These are phyloP conservation scores for Rhinopomastus cyanomelas DNA, from an alignment of 2,113 vertebrate species.

Conservation along the genomic window DNA sequence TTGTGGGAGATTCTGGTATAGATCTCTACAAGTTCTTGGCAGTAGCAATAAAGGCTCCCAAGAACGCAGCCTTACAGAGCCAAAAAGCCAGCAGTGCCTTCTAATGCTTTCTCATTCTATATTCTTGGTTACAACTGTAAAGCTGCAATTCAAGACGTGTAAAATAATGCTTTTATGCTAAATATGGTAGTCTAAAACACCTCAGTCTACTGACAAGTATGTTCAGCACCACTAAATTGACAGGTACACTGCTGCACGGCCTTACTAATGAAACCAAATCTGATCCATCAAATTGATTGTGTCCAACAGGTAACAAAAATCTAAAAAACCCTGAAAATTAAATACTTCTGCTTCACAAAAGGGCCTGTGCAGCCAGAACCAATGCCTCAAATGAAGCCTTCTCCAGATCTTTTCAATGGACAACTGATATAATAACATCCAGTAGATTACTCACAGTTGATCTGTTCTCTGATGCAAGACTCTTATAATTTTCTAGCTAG, in stretches of 20 bases:
- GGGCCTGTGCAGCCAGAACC: neutral
- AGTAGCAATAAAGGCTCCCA: slow-evolving; percentile 11
- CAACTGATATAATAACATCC: neutral
- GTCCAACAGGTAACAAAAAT: neutral
- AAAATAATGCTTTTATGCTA: neutral
- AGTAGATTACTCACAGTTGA: neutral
- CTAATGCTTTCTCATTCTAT: neutral
- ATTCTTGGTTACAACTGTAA: neutral
- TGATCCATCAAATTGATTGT: neutral
- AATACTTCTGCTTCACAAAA: neutral
- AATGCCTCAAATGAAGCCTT: neutral
- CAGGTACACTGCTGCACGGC: neutral
- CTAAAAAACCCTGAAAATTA: neutral
- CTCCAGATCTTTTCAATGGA: neutral
- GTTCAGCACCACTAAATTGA: neutral
- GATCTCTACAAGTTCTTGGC: neutral
- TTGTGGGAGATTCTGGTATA: neutral
- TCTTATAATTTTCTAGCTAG: neutral
- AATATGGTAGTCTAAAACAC: neutral
- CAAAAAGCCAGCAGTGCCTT: neutral
- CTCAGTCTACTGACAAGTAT: neutral
- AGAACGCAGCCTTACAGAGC: neutral
- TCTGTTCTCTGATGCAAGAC: neutral
- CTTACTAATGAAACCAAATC: neutral
- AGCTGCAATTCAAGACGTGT: neutral